These are phyloP conservation scores for Rhynchopsitta pachyrhyncha DNA, from an alignment of 2,113 vertebrate species.

Conservation along the genomic window DNA sequence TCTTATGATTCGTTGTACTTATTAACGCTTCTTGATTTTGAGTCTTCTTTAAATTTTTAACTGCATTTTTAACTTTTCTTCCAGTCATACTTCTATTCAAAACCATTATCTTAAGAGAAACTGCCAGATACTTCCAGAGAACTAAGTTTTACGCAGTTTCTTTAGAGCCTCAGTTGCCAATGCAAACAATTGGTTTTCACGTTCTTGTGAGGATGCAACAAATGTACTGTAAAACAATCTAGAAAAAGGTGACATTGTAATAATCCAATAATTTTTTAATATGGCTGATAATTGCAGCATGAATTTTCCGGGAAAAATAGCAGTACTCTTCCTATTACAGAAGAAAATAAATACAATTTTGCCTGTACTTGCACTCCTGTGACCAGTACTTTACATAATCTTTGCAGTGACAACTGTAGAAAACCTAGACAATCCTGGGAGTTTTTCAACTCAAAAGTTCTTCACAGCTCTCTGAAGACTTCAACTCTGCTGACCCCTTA, in stretches of 20 bases:
- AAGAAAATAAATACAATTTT: not conserved
- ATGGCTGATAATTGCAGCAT: not conserved
- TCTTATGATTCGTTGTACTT: not conserved
- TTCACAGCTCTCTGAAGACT: not conserved
- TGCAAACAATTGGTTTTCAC: not conserved
- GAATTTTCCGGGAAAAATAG: not conserved
- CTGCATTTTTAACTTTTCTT: not conserved
- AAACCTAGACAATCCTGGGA: not conserved
- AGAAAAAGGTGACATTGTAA: slow-evolving; percentile 15
- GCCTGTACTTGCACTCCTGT: not conserved
- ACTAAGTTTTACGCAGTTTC: not conserved
- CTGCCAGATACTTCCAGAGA: not conserved
- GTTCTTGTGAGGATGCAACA: not conserved
- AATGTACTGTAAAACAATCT: slow-evolving; percentile 1
- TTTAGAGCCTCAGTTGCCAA: not conserved
- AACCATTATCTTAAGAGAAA: not conserved
- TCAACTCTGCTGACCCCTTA: not conserved
- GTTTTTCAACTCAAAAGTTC: not conserved
- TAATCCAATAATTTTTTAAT: not conserved
- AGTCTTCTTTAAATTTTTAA: not conserved
- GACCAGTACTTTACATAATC: not conserved
- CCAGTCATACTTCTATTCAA: not conserved
- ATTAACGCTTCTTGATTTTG: not conserved
- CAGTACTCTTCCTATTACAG: not conserved
- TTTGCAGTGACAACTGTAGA: not conserved